These are phyloP conservation scores for Mesorhabditis spiculigera DNA, from an alignment of 2,888 invertebrate genomes.

Conservation along the genomic window DNA sequence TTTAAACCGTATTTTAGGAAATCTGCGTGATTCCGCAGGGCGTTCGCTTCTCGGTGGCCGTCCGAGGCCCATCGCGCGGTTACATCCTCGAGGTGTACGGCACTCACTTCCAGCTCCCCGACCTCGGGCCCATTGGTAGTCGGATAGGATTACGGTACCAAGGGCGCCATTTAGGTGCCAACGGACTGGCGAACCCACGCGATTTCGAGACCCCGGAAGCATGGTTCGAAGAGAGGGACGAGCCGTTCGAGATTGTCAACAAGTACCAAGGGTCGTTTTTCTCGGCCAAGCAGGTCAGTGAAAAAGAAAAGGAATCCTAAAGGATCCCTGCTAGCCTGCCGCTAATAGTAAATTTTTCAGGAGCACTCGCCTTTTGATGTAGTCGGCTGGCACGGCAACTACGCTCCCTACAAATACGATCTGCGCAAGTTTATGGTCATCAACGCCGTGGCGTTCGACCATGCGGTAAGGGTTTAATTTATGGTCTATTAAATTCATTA, in stretches of 20 bases:
- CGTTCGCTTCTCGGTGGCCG: constrained; percentile 73
- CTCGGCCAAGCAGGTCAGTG: constrained; percentile 70
- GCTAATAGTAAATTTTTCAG: constrained; percentile 45
- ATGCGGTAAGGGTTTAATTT: constrained; percentile 67
- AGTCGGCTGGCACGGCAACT: constrained; percentile 98
- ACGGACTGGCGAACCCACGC: constrained; percentile 90
- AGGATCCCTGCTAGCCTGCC: neutral
- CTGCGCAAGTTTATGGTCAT: constrained; percentile 87
- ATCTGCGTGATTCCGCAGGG: constrained; percentile 84
- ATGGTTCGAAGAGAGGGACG: constrained; percentile 76
- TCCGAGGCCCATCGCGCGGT: constrained; percentile 65
- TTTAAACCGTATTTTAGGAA: constrained; percentile 65
- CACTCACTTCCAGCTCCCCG: constrained; percentile 86
- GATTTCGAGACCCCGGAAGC: constrained; percentile 91
- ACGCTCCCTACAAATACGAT: constrained; percentile 92
- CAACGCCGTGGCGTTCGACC: constrained; percentile 92
- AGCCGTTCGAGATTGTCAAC: constrained; percentile 67
- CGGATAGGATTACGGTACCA: neutral
- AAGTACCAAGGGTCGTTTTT: constrained; percentile 89
- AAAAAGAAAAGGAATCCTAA: neutral
- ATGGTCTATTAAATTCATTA: neutral
- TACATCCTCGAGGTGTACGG: constrained; percentile 93
- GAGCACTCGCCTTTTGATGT: constrained; percentile 91
- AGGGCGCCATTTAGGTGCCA: constrained; percentile 73
- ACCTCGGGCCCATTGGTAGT: constrained; percentile 85